Conservation (phyloP, 2,888 invertebrate genomes). For the Xestia c-nigrum region DNA sequence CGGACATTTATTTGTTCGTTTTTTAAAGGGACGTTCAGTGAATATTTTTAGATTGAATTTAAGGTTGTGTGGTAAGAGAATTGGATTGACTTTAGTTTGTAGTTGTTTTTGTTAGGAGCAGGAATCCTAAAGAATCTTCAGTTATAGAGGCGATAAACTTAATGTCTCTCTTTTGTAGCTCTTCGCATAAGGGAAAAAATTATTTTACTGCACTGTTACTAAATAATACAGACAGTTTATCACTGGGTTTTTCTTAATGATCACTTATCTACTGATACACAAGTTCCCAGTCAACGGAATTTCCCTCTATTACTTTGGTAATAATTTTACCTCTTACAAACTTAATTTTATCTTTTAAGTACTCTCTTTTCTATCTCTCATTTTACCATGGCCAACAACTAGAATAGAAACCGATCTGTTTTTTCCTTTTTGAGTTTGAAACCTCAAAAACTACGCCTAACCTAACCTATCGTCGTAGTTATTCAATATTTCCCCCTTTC, state of each 20-base stretch:
- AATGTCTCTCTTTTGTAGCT: not conserved
- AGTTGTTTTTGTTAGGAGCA: not conserved
- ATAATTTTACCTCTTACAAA: not conserved
- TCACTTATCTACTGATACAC: not conserved
- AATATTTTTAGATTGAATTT: constrained; percentile 22
- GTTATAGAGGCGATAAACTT: not conserved
- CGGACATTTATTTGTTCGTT: constrained; percentile 34
- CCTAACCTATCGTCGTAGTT: not conserved
- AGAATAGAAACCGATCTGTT: not conserved
- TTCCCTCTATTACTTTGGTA: not conserved
- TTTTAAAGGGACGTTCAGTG: constrained; percentile 20
- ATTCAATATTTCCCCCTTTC: not conserved
- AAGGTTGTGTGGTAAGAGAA: not conserved
- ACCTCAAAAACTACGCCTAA: not conserved
- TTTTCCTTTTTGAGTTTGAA: not conserved
- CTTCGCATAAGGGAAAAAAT: not conserved
- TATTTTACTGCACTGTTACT: not conserved
- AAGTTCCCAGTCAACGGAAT: not conserved
- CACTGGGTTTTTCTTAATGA: not conserved
- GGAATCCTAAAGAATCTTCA: not conserved
- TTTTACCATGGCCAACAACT: not conserved
- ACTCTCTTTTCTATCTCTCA: too few relatives aligned
- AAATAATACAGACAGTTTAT: not conserved
- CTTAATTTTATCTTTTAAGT: too few relatives aligned
- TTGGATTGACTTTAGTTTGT: not conserved